Conservation (phyloP, 1,140 invertebrate genomes). For the Papilio aristodemus region DNA sequence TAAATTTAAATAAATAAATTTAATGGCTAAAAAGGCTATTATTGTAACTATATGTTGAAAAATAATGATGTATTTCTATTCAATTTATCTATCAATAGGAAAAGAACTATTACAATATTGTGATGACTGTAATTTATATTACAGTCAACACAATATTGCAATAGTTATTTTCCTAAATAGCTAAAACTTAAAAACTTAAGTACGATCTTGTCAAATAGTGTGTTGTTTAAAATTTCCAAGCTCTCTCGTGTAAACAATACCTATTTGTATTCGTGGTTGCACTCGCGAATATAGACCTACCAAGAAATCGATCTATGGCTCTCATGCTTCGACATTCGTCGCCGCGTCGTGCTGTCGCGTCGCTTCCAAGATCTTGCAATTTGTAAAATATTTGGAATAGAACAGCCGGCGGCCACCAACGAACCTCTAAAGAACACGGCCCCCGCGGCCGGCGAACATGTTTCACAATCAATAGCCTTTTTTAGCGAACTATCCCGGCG, state of each 20-base stretch:
- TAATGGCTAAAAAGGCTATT: too few species aligned
- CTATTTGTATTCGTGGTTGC: constrained; percentile 32
- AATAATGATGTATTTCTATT: too few species aligned
- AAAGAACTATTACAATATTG: too few species aligned
- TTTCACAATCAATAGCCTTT: constrained; percentile 27
- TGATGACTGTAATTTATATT: too few species aligned
- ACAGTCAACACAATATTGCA: too few species aligned
- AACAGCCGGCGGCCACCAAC: constrained; percentile 34
- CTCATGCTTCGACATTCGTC: constrained; percentile 32
- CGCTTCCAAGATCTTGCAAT: constrained; percentile 35
- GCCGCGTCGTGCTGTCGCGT: constrained; percentile 34
- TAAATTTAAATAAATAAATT: too few species aligned
- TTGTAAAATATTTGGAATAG: constrained; percentile 36
- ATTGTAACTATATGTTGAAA: too few species aligned
- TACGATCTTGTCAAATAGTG: not conserved
- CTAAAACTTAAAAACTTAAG: too few species aligned
- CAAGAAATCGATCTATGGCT: constrained; percentile 32
- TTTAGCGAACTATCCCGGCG: constrained; percentile 9
- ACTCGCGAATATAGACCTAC: constrained; percentile 29
- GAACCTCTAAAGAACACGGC: constrained; percentile 29
- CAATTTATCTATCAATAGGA: too few species aligned
- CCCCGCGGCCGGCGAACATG: constrained; percentile 24
- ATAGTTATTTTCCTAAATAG: too few species aligned
- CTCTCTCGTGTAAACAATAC: not conserved
- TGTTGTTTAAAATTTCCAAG: not conserved